Percentiles rank a stretch among this genome's conserved stretches.
phyloP scores from a whole-genome alignment of 2,888 invertebrate genomes.

The Rotaria sp. region DNA sequence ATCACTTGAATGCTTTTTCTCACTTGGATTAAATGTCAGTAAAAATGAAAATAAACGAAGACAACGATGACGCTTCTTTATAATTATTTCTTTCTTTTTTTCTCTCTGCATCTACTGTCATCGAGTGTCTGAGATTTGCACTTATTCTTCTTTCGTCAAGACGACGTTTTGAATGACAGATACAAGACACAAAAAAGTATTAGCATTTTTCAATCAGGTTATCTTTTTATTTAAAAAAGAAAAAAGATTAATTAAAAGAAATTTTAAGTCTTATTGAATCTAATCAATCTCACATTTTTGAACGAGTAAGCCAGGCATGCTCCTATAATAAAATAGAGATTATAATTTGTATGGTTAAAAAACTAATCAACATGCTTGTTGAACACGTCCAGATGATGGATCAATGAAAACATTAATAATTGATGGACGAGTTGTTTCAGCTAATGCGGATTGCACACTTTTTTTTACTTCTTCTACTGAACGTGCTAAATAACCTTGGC shows the following conservation, averaged over 20 bases:
- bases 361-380: slow-evolving; percentile 16
- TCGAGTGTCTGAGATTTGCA: not conserved
- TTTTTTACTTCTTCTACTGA: slow-evolving; percentile 32
- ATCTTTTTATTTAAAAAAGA: not conserved
- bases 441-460: slow-evolving; percentile 30
- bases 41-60: not conserved
- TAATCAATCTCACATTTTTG: not conserved
- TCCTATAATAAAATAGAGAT: not conserved
- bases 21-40: not conserved
- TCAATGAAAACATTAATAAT: slow-evolving; percentile 38
- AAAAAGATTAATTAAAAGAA: not conserved
- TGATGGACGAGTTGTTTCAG: slow-evolving; percentile 31
- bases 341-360: not conserved
- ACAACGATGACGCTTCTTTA: not conserved
- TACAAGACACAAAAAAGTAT: too few relatives aligned
- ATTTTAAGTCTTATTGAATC: not conserved
- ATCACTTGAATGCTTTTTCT: not conserved
- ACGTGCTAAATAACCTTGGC: slow-evolving; percentile 34
- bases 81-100: not conserved
- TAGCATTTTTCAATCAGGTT: not conserved
- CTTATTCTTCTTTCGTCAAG: not conserved
- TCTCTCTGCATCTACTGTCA: not conserved
- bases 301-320: slow-evolving; percentile 7
- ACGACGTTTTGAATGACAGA: not conserved
- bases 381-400: slow-evolving; percentile 37